These are phyloP conservation scores for Odontocerum albicorne DNA, from an alignment of 2,888 invertebrate genomes.

Conservation along the genomic window DNA sequence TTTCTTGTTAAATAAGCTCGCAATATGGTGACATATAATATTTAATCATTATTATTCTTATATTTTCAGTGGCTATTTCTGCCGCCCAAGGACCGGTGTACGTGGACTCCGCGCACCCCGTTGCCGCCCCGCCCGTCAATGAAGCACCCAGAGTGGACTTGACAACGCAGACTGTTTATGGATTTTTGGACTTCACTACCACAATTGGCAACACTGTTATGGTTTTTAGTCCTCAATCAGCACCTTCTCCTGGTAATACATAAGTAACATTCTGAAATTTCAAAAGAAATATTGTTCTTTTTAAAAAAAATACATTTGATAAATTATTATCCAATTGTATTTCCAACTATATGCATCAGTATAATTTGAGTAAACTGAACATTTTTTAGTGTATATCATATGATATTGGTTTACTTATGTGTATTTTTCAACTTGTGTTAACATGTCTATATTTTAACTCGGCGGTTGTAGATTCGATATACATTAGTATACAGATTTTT, in stretches of 20 bases:
- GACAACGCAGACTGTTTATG: conserved; percentile 89
- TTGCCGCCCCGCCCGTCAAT: conserved; percentile 29
- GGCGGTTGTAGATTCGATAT: too few relatives aligned
- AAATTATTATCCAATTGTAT: not conserved
- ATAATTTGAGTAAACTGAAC: too few relatives aligned
- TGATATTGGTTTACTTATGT: too few relatives aligned
- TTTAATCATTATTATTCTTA: not conserved
- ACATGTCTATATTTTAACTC: too few relatives aligned
- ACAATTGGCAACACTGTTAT: conserved; percentile 93
- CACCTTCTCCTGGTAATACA: conserved; percentile 68
- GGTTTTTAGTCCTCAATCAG: conserved; percentile 90
- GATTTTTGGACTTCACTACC: conserved; percentile 91
- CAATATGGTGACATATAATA: conserved; percentile 20
- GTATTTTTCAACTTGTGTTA: too few relatives aligned
- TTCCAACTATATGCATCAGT: too few relatives aligned
- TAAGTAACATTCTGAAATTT: too few relatives aligned
- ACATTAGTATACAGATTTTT: too few relatives aligned
- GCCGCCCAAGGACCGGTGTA: conserved; percentile 43
- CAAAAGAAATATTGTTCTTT: too few relatives aligned
- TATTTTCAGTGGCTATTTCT: conserved; percentile 25
- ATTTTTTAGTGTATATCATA: too few relatives aligned
- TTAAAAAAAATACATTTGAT: not conserved
- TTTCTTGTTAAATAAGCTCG: too few relatives aligned
- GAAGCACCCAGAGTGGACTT: conserved; percentile 42
- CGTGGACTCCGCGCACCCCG: conserved; percentile 32